A percentile compares a stretch with the other conserved stretches of the same genome.
Conservation (phyloP, 1,140 invertebrate genomes). For the Drosophila baimaii region DNA sequence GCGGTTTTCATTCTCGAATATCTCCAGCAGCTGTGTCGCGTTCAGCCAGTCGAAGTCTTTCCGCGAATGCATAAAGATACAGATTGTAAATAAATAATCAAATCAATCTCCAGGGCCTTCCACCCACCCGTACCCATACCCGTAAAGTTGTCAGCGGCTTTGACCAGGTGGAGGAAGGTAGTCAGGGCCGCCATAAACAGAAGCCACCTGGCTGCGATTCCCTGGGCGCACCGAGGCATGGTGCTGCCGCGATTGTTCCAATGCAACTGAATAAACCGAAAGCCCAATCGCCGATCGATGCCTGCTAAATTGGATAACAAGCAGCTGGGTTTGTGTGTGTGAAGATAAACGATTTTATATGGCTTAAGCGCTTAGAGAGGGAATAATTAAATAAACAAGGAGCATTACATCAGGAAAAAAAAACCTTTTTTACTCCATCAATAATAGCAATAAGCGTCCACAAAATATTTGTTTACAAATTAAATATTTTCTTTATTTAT, state of each 20-base stretch:
- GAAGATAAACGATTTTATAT: not conserved
- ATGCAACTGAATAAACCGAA: constrained; percentile 32
- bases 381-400: too few species aligned
- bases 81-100: constrained; percentile 12
- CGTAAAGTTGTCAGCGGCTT: constrained; percentile 7
- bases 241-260: constrained; percentile 16
- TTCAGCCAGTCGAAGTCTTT: constrained; percentile 43
- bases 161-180: constrained; percentile 4
- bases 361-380: too few species aligned
- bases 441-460: too few species aligned
- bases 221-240: constrained; percentile 13
- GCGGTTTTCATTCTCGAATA: constrained; percentile 29
- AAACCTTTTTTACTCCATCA: too few species aligned
- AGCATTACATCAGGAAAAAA: too few species aligned
- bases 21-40: constrained; percentile 42
- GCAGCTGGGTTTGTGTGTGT: constrained; percentile 9
- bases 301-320: constrained; percentile 3
- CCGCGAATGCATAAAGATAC: constrained; percentile 4
- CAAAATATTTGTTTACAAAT: not conserved
- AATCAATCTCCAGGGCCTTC: not conserved
- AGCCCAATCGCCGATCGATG: not conserved
- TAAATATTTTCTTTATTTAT: not conserved
- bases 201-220: constrained; percentile 25
- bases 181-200: constrained; percentile 3
- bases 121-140: not conserved